A percentile compares a stretch with the other conserved stretches of the same genome.
phyloP scores from a whole-genome alignment of 2,888 invertebrate species.

The Orgyia antiqua region DNA sequence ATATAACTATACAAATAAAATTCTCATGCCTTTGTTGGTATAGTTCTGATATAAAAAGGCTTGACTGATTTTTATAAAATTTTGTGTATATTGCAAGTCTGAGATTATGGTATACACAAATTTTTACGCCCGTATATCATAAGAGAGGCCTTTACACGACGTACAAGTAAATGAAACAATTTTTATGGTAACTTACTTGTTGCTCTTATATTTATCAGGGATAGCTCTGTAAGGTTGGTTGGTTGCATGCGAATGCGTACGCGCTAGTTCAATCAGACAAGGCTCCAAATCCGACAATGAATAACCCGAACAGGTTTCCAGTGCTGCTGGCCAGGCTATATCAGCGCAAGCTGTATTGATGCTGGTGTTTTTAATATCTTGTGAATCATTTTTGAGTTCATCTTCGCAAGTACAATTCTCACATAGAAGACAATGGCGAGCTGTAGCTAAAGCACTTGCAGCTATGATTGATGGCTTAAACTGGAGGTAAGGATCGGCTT shows the following conservation, averaged over 20 bases:
- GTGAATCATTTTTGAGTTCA: conserved; percentile 5
- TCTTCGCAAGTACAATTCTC: conserved; percentile 36
- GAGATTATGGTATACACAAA: no score
- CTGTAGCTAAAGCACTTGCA: conserved; percentile 87
- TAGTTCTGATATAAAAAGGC: no score
- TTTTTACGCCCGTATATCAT: no score
- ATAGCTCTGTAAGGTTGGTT: conserved; percentile 89
- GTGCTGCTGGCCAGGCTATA: conserved; percentile 81
- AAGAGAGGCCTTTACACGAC: no score
- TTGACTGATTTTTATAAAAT: no score
- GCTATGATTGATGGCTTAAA: conserved; percentile 90
- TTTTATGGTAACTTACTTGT: conserved; percentile 85
- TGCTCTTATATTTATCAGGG: conserved; percentile 90
- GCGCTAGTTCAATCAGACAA: conserved; percentile 82
- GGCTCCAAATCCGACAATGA: conserved; percentile 77
- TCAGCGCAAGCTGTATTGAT: conserved; percentile 31
- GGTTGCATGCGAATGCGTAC: conserved; percentile 83
- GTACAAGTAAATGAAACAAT: no score
- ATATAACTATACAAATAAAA: no score
- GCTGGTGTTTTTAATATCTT: conserved; percentile 9
- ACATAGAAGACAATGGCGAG: conserved; percentile 83
- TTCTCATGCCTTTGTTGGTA: no score
- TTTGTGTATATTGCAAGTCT: no score
- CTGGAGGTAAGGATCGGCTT: conserved; percentile 91
- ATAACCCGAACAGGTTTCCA: conserved; percentile 84